Conservation (phyloP, 2,113 vertebrate species). For the Vireo altiloquus region DNA sequence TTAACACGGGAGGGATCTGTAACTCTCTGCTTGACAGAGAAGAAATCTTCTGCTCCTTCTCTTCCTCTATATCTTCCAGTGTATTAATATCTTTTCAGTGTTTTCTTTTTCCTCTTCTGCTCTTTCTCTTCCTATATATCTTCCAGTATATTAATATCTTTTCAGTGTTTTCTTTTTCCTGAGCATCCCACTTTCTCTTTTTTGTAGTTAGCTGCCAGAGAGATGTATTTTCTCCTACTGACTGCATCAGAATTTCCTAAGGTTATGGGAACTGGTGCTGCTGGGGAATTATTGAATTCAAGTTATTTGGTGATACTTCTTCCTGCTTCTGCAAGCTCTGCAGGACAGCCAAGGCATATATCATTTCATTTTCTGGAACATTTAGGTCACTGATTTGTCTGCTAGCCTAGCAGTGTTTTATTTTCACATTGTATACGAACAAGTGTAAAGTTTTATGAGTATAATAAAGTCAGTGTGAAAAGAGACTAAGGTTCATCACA, state of each 20-base stretch:
- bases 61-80: neutral
- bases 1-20: neutral
- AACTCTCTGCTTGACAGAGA: neutral
- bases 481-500: neutral
- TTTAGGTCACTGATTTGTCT: conserved; percentile 12
- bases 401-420: conserved; percentile 19
- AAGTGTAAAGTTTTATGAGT: neutral
- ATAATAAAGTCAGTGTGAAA: conserved; percentile 35
- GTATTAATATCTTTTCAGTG: neutral
- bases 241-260: neutral
- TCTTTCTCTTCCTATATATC: neutral
- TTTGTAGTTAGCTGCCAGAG: neutral
- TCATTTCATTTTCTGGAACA: conserved; percentile 44
- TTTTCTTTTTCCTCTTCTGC: conserved; percentile 3
- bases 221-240: neutral
- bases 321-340: conserved; percentile 24
- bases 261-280: neutral
- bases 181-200: neutral
- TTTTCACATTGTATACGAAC: neutral
- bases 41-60: neutral
- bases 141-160: neutral
- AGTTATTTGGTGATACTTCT: conserved; percentile 19
- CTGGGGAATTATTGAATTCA: conserved; percentile 37
- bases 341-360: conserved; percentile 11
- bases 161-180: neutral